phyloP scores from a whole-genome alignment of 1,140 invertebrate species.

The Drosophila tristis region DNA sequence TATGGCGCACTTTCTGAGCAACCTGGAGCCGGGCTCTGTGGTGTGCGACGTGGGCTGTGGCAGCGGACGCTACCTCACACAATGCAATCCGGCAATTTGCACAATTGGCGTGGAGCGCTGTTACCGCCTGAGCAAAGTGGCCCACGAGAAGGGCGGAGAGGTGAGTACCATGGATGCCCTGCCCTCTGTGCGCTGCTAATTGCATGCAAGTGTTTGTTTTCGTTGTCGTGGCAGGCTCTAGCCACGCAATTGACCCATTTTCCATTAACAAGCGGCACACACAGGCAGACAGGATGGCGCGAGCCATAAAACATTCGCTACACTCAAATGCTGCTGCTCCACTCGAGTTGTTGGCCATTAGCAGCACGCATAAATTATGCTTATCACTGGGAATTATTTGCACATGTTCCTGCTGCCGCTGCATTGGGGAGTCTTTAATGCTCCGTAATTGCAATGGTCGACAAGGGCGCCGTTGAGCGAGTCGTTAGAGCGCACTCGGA shows the following conservation, averaged over 20 bases:
- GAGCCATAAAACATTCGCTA: slow-evolving; percentile 23
- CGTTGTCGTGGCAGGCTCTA: slow-evolving; percentile 31
- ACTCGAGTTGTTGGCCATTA: slow-evolving; percentile 54
- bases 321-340: slow-evolving; percentile 28
- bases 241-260: slow-evolving; percentile 75
- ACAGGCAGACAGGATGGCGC: not conserved
- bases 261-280: slow-evolving; percentile 28
- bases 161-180: slow-evolving; percentile 84
- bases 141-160: slow-evolving; percentile 91
- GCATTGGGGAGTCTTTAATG: slow-evolving; percentile 50
- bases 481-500: slow-evolving; percentile 29
- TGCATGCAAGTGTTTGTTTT: slow-evolving; percentile 19
- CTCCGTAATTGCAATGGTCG: slow-evolving; percentile 70
- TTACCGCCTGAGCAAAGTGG: slow-evolving; percentile 90
- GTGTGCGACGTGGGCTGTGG: slow-evolving; percentile 98
- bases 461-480: slow-evolving; percentile 64
- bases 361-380: slow-evolving; percentile 70
- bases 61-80: slow-evolving; percentile 95
- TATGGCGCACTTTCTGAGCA: slow-evolving; percentile 93
- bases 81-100: slow-evolving; percentile 92
- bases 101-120: slow-evolving; percentile 95
- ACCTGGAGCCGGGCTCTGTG: slow-evolving; percentile 94
- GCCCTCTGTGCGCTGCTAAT: slow-evolving; percentile 25
- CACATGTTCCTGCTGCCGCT: slow-evolving; percentile 57
- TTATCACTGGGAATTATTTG: slow-evolving; percentile 74